Evolutionary conservation across 2,888 invertebrate species (phyloP).

Genomic region (Stenodera caucasica): DNA sequence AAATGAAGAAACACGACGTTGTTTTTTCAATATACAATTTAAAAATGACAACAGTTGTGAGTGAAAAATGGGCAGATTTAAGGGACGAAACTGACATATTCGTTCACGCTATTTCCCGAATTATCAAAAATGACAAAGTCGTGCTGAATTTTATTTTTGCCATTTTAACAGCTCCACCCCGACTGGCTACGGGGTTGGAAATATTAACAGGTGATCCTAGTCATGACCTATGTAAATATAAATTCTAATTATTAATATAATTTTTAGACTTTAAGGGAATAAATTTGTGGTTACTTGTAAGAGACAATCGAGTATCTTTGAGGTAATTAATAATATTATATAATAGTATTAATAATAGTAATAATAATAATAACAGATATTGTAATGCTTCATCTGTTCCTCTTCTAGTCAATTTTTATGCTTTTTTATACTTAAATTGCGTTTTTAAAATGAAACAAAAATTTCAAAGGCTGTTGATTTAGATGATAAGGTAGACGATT

Average conservation of each 20-base stretch:
- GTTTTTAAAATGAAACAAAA: slow-evolving; percentile 32
- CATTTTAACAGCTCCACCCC: background rate
- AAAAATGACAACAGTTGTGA: no score
- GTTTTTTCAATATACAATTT: no score
- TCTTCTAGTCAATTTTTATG: slow-evolving; percentile 51
- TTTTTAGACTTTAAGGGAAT: background rate
- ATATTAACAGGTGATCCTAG: background rate
- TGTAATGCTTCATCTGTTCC: slow-evolving; percentile 46
- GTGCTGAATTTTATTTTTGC: no score
- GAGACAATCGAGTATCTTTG: slow-evolving; percentile 44
- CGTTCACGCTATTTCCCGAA: no score
- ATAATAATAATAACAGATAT: slow-evolving; percentile 14
- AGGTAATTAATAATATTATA: slow-evolving; percentile 5
- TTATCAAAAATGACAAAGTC: background rate
- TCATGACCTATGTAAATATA: background rate
- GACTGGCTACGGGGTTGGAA: background rate
- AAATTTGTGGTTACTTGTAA: slow-evolving; percentile 28
- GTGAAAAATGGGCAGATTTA: no score
- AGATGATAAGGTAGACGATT: slow-evolving; percentile 23
- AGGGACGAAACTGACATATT: no score
- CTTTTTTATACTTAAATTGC: slow-evolving; percentile 40
- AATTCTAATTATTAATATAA: no score
- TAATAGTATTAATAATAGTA: background rate
- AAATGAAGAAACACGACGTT: no score
- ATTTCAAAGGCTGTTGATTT: slow-evolving; percentile 46